Evolutionary conservation across 2,113 vertebrate species (phyloP).

Genomic region (Hemiscyllium ocellatum): DNA sequence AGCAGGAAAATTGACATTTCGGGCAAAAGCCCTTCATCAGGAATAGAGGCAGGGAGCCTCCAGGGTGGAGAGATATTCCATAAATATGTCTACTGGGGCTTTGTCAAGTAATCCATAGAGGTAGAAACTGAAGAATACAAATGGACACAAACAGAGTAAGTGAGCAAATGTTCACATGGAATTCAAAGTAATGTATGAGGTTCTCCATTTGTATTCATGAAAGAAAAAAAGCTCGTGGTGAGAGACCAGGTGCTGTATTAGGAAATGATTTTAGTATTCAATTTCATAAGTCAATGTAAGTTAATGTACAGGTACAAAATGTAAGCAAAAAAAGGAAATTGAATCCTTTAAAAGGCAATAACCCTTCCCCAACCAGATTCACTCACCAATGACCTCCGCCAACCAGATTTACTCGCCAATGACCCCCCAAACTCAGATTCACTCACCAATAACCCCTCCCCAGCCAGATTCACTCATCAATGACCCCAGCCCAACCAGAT

Average conservation of each 20-base stretch:
- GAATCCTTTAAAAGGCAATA: too few species aligned
- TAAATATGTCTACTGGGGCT: neutral
- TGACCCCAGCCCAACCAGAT: too few species aligned
- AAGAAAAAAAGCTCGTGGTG: neutral
- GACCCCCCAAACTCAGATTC: too few species aligned
- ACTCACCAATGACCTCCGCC: too few species aligned
- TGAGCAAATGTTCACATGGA: neutral
- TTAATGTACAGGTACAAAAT: neutral
- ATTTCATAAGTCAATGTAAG: neutral
- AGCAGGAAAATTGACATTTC: too few species aligned
- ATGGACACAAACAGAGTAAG: neutral
- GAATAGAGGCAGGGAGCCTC: too few species aligned
- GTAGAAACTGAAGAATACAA: neutral
- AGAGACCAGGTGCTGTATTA: neutral
- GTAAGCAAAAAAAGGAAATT: neutral
- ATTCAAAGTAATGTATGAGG: neutral
- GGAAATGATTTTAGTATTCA: neutral
- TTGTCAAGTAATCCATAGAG: neutral
- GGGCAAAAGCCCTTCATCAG: too few species aligned
- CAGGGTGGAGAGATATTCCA: too few species aligned
- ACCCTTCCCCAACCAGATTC: too few species aligned
- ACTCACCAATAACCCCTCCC: too few species aligned
- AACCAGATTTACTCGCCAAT: too few species aligned
- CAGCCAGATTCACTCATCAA: too few species aligned
- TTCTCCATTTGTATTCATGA: neutral